Base-by-base conservation (phyloP, 2,888 invertebrate species). In the Cataglyphis livida region DNA sequence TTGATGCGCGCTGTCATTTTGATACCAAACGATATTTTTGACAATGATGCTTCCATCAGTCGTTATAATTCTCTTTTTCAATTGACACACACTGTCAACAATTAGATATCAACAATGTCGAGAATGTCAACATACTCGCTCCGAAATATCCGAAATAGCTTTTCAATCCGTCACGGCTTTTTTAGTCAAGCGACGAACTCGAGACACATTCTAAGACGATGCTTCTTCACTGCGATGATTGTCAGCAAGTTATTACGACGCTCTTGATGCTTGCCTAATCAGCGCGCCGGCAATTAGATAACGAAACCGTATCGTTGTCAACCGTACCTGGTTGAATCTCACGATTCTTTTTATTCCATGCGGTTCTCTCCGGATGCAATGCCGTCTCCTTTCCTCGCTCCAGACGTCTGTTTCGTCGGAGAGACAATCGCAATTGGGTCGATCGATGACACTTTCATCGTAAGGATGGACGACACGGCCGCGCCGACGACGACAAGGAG, bases 381-480 rank as follows among this genome's bases (percentile, higher is more conserved):
- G 65, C n/a, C 65, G 81, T 75, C 65, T 48, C 35, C 54, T 28
- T 65, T 25, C 7, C 18, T 62, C 41, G 64, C 10, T 74, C 54
- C 57, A 35, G 71, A 38, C 79, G 18, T 35, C 25, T 21, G 41
- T 21, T 12, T 66, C 70, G 48, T 15, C 25, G 15, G 64, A 57
- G 64, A 54, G 65, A 32, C 51, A 66, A 62, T 48, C 61, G 75
- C 65, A 68, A 82, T 68, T 64, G 81, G 81, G 81, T 81, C 81
- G 78, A 81, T 81, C 81, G 78, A 81, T 81, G 81, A 65, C 81
- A 81, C 79, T 79, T 81, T 78, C 57, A 65, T 81, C 78, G 54
- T 75, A 57, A 65, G 79, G 79, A 79, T 48, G 59, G 59, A 3
- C 74, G 78, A 73, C 25, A 25, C 79, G 54, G 28, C 79, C 62